Conservation (phyloP, 2,113 vertebrate genomes). For the Meriones unguiculatus region DNA sequence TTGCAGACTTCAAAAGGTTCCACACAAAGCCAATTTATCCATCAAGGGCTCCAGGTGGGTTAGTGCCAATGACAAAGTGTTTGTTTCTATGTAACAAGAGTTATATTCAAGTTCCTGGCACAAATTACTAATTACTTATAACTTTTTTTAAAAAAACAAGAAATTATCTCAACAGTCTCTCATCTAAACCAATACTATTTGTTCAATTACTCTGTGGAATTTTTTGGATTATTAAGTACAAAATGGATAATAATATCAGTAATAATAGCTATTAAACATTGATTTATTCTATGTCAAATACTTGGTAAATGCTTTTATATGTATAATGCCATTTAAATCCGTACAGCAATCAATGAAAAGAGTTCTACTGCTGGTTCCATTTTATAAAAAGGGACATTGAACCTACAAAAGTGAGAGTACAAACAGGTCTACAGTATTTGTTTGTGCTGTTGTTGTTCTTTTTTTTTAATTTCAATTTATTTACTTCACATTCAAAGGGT, state of each 20-base stretch:
- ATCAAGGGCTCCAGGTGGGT: slow-evolving; percentile 53
- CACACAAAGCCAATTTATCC: slow-evolving; percentile 58
- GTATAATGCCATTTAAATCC: slow-evolving; percentile 53
- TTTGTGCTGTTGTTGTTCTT: too few species aligned
- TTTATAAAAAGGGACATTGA: slow-evolving; percentile 49
- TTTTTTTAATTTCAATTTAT: too few species aligned
- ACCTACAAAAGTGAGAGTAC: neutral
- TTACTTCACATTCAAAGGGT: too few species aligned
- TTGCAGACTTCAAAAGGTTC: slow-evolving; percentile 44
- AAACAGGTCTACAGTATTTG: neutral
- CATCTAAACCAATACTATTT: slow-evolving; percentile 49
- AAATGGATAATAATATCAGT: slow-evolving; percentile 15
- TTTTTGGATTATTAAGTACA: slow-evolving; percentile 15
- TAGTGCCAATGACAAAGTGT: slow-evolving; percentile 62
- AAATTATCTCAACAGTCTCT: slow-evolving; percentile 53
- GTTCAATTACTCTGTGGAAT: slow-evolving; percentile 16
- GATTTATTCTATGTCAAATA: neutral
- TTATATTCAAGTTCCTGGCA: slow-evolving; percentile 73
- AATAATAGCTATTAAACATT: slow-evolving; percentile 34
- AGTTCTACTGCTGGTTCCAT: neutral
- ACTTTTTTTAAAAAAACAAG: slow-evolving; percentile 65
- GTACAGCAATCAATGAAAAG: neutral
- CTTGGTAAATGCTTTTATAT: slow-evolving; percentile 46
- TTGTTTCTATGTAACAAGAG: slow-evolving; percentile 49
- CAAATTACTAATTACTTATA: slow-evolving; percentile 68